Conservation (phyloP, 2,113 vertebrate genomes). For the Salvelinus alpinus region DNA sequence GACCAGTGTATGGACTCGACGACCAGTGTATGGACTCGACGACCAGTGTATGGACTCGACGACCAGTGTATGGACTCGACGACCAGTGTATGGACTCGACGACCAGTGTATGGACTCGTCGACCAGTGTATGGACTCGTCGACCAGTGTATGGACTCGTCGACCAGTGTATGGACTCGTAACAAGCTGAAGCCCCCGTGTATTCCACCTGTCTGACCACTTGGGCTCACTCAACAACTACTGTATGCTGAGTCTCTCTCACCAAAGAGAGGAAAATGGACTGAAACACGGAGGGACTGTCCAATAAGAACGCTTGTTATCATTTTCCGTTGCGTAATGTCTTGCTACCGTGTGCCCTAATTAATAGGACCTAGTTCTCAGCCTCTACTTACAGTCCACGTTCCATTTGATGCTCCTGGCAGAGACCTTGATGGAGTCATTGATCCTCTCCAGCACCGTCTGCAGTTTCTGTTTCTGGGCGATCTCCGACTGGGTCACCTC, state of each 20-base stretch:
- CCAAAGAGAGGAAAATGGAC: no score
- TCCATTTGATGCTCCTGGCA: slow-evolving; percentile 89
- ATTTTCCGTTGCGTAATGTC: no score
- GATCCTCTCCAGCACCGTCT: slow-evolving; percentile 90
- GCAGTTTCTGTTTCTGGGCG: slow-evolving; percentile 95
- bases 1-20: no score
- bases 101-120: not conserved
- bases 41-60: no score
- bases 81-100: no score
- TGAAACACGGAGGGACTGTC: no score
- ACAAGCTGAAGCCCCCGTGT: not conserved
- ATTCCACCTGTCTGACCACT: not conserved
- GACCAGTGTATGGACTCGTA: not conserved
- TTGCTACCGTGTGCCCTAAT: no score
- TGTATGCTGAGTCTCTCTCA: no score
- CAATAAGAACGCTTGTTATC: no score
- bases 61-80: no score
- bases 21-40: no score
- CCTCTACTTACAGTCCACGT: slow-evolving; percentile 84
- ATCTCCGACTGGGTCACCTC: slow-evolving; percentile 96
- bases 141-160: not conserved
- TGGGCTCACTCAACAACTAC: not conserved
- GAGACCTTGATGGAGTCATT: slow-evolving; percentile 90
- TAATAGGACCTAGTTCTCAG: not conserved
- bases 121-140: not conserved